A percentile compares a stretch with the other conserved stretches of the same genome.
Conservation (phyloP, 2,113 vertebrate species). For the Suricata suricatta region DNA sequence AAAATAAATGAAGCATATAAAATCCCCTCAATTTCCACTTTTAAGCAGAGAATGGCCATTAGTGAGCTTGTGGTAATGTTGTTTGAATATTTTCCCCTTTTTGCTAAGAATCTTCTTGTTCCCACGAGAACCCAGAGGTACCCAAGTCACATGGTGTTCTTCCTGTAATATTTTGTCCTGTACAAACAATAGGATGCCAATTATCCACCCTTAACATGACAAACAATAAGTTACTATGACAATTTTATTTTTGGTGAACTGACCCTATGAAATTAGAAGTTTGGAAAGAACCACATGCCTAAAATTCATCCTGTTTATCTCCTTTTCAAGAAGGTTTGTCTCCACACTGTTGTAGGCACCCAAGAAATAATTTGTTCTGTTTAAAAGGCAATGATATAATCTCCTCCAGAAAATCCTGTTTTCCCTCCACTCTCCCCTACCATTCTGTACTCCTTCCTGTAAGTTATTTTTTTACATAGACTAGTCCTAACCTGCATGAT, state of each 20-base stretch:
- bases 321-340: neutral
- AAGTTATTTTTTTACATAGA: neutral
- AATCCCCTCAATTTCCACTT: conserved; percentile 19
- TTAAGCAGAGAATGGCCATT: conserved; percentile 49
- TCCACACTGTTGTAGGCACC: neutral
- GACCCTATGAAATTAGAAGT: conserved; percentile 50
- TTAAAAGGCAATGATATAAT: neutral
- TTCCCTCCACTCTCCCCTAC: neutral
- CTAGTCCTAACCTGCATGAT: neutral
- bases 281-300: conserved; percentile 49
- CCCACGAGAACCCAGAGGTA: conserved; percentile 72
- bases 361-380: neutral
- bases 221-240: conserved; percentile 49
- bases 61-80: conserved; percentile 60
- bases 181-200: conserved; percentile 71
- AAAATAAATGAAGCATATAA: conserved; percentile 7
- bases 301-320: neutral
- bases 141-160: conserved; percentile 64
- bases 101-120: conserved; percentile 58
- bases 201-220: conserved; percentile 50
- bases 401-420: neutral
- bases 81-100: conserved; percentile 34
- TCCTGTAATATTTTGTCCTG: conserved; percentile 72
- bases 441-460: neutral
- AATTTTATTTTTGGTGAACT: conserved; percentile 55